Evolutionary conservation across 2,113 vertebrate genomes (phyloP).

Genomic region (Anser cygnoides): DNA sequence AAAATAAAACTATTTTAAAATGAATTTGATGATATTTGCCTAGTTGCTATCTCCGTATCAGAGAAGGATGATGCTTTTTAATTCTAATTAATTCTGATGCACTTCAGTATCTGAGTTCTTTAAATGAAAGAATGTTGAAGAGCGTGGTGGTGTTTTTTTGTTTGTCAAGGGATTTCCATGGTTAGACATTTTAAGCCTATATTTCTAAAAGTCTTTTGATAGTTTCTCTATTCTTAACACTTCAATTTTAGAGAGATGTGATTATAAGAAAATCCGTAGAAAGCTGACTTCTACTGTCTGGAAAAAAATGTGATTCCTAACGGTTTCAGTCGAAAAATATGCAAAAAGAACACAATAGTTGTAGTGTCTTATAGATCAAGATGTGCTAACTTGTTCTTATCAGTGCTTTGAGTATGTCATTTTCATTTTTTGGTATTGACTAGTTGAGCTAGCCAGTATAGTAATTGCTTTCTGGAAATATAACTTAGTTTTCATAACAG

Average conservation of each 20-base stretch:
- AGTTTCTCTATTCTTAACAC: not conserved
- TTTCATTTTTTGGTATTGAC: not conserved
- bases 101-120: not conserved
- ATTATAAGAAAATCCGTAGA: not conserved
- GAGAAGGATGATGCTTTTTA: not conserved
- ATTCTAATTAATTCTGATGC: not conserved
- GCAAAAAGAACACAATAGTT: not conserved
- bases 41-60: not conserved
- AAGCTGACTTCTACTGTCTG: not conserved
- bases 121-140: not conserved
- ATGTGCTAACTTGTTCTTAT: not conserved
- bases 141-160: no score
- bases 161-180: not conserved
- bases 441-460: not conserved
- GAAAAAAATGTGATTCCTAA: not conserved
- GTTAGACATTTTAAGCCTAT: fast-evolving
- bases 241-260: not conserved
- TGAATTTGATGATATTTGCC: not conserved
- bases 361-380: not conserved
- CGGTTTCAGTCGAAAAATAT: not conserved
- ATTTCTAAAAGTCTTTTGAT: not conserved
- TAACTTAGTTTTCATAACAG: not conserved
- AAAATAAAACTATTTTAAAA: not conserved
- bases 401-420: not conserved
- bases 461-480: not conserved